phyloP scores from a whole-genome alignment of 2,797 vertebrate genomes.

The Sebastes kiyomatsui region DNA sequence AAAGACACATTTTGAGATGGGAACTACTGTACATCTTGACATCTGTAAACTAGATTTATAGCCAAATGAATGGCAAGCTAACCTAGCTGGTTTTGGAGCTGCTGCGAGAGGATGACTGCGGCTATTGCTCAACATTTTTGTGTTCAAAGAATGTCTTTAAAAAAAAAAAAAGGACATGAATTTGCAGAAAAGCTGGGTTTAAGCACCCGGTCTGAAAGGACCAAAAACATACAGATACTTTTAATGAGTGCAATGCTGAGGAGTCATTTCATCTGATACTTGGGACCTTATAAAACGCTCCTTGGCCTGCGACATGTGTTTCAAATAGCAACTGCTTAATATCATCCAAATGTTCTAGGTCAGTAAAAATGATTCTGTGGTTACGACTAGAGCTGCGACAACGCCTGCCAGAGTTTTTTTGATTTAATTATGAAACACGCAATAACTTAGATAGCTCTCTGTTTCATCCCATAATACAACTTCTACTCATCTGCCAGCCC shows the following conservation, averaged over 20 bases:
- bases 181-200: not conserved
- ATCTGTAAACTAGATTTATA: conserved; percentile 55
- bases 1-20: conserved; percentile 27
- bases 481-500: conserved; percentile 42
- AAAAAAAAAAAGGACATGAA: too few species aligned
- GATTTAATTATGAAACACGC: conserved; percentile 21
- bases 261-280: conserved; percentile 31
- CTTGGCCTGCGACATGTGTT: conserved; percentile 36
- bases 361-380: conserved; percentile 44
- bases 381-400: conserved; percentile 12
- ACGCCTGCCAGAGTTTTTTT: not conserved
- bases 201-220: conserved; percentile 5
- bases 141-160: too few species aligned
- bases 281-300: conserved; percentile 21
- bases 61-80: conserved; percentile 42
- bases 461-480: conserved; percentile 26
- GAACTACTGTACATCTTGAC: conserved; percentile 39
- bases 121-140: conserved; percentile 43
- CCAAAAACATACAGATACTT: conserved; percentile 2
- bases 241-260: conserved; percentile 4
- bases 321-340: conserved; percentile 55
- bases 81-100: conserved; percentile 56
- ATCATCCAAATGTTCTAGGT: conserved; percentile 56
- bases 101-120: conserved; percentile 46
- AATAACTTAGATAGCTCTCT: conserved; percentile 20